phyloP scores from a whole-genome alignment of 2,888 invertebrate species.

The Operophtera brumata region DNA sequence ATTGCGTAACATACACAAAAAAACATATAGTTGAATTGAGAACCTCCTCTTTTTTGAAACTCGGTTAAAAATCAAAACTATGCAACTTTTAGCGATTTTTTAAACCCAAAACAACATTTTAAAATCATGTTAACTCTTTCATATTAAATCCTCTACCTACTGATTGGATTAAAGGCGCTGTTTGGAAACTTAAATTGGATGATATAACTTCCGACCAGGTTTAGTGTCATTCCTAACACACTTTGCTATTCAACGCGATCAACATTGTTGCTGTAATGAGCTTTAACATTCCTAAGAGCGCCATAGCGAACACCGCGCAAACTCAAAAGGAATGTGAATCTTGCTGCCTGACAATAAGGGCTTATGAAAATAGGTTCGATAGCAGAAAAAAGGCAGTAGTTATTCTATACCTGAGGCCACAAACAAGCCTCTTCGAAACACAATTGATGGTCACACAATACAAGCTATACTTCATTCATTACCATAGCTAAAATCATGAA shows the following conservation, averaged over 20 bases:
- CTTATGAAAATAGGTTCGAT: background rate
- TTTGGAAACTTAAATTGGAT: too few species aligned
- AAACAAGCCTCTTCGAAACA: constrained; percentile 42
- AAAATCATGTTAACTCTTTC: too few species aligned
- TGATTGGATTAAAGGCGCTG: too few species aligned
- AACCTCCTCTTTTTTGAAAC: too few species aligned
- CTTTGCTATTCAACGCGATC: constrained; percentile 25
- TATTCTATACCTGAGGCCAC: constrained; percentile 47
- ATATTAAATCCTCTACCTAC: too few species aligned
- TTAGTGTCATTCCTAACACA: constrained; percentile 16
- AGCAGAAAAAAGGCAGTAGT: constrained; percentile 18
- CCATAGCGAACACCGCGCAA: constrained; percentile 26
- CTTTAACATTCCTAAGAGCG: constrained; percentile 44
- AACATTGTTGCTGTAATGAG: constrained; percentile 45
- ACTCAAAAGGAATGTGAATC: background rate
- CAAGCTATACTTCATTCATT: constrained; percentile 56
- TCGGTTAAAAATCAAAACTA: too few species aligned
- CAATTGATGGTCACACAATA: constrained; percentile 44
- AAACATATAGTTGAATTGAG: too few species aligned
- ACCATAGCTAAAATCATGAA: constrained; percentile 59
- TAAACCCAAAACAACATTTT: too few species aligned
- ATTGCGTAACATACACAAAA: too few species aligned
- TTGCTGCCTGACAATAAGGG: background rate
- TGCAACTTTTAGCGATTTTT: too few species aligned
- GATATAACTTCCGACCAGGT: background rate